A percentile compares a stretch with the other conserved stretches of the same genome.
Evolutionary conservation across 2,113 vertebrate genomes (phyloP).

Genomic region (Oncorhynchus tshawytscha): DNA sequence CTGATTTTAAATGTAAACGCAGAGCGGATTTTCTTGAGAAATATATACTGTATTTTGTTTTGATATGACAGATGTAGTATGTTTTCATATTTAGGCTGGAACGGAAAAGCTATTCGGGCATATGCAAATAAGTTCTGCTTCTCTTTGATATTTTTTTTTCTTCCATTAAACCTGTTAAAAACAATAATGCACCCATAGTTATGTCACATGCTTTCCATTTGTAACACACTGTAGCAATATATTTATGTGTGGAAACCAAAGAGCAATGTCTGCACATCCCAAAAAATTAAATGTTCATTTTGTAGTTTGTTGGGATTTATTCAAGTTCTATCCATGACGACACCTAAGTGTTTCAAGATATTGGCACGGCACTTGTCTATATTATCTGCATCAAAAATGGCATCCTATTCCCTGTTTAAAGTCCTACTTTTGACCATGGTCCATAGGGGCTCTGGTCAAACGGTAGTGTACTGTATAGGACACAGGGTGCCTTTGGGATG

Average conservation of each 20-base stretch:
- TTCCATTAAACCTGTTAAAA: conserved; percentile 23
- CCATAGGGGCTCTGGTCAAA: too few relatives aligned
- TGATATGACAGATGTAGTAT: conserved; percentile 54
- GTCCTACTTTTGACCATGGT: too few relatives aligned
- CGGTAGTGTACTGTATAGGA: not conserved
- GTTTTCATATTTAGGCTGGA: conserved; percentile 58
- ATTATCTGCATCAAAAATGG: not conserved
- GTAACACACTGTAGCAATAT: conserved; percentile 30
- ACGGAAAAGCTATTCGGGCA: conserved; percentile 36
- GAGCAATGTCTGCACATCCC: conserved; percentile 39
- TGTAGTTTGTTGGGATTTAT: conserved; percentile 37
- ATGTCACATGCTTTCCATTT: conserved; percentile 24
- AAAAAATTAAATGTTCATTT: conserved; percentile 53
- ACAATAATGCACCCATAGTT: conserved; percentile 5
- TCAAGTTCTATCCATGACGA: not conserved
- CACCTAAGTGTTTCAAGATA: not conserved
- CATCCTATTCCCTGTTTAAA: too few relatives aligned
- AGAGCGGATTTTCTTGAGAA: conserved; percentile 17
- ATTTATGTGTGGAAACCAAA: conserved; percentile 32
- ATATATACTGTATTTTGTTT: conserved; percentile 30
- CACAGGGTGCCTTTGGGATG: not conserved
- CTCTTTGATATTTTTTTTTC: not conserved
- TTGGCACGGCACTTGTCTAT: not conserved
- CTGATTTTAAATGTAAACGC: conserved; percentile 13
- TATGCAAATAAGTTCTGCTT: conserved; percentile 13